Evolutionary conservation across 1,140 invertebrate species (phyloP), one percentile per base, ranked within the genome.

Genomic region (Drosophila pallidifrons): DNA sequence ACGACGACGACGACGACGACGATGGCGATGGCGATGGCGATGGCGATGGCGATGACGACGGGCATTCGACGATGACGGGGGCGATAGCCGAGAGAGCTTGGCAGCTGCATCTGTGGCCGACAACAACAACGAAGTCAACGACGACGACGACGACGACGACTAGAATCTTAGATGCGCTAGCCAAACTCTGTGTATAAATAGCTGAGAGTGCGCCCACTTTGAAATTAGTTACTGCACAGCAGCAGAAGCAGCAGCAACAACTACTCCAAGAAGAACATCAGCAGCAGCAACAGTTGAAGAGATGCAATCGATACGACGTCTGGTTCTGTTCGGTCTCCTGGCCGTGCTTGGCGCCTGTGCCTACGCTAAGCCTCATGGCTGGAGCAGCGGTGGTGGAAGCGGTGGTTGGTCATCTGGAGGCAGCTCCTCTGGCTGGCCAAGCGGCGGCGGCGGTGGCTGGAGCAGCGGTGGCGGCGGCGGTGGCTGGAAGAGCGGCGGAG

Each of bases 221-320:
- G 51, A 64, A 71, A 88, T 77, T 87, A 87, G 83, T 87, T 77
- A 88, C 72, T 83, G 77, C 80, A 88, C 74, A 67, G 83, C 83
- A 87, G 80, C 83, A 77, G 58, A 47, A 70, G 13, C 65, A 41
- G 10, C 60, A 59, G 35, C 43, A 20, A 28, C 45, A 43, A 35
- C 46, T 28, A 45, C 63, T 67, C 7, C 54, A 47, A 11, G 64
- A 61, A 28, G 55, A 41, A 25, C 20, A 25, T 25, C 20, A 25
- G 20, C 3, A 41, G 5, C 38, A 45, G 13, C 38, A 60, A 80
- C 73, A 63, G 52, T 61, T 67, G 47, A 63, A 47, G 46, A 88
- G 77, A 87, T 88, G 83, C 80, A 83, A 69, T 70, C 83, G 54
- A 87, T 73, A 45, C 75, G 71, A 43, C 75, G 71, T 49, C 45